phyloP scores from a whole-genome alignment of 1,140 invertebrate genomes.

The Pogonognathellus flavescens region DNA sequence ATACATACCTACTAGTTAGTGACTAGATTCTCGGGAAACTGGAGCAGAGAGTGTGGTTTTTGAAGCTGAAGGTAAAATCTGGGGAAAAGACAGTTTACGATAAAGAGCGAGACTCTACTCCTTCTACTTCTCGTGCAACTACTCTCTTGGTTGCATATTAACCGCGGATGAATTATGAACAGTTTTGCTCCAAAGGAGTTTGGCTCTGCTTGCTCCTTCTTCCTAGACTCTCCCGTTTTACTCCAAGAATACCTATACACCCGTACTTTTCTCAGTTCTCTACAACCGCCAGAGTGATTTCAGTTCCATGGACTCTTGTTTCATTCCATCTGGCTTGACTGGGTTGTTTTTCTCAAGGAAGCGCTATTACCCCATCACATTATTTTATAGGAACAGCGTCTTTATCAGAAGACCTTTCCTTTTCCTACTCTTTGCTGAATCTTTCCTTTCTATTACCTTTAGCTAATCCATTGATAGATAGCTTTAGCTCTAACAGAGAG shows the following conservation, averaged over 20 bases:
- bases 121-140: no score
- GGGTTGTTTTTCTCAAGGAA: neutral
- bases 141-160: neutral
- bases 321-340: neutral
- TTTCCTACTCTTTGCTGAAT: no score
- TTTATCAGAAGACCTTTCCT: no score
- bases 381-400: no score
- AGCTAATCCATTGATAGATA: no score
- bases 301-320: conserved; percentile 7
- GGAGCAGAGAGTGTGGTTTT: no score
- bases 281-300: neutral
- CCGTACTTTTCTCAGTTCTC: neutral
- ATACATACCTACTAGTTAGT: neutral
- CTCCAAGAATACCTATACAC: no score
- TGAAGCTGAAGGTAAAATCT: neutral
- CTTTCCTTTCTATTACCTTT: no score
- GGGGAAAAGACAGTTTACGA: neutral
- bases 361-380: neutral
- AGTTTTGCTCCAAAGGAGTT: neutral
- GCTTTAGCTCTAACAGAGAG: no score
- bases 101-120: neutral
- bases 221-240: neutral
- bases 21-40: neutral
- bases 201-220: conserved; percentile 1
- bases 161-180: neutral